A percentile compares a stretch with the other conserved stretches of the same genome.
Evolutionary conservation across 2,888 invertebrate genomes (phyloP).

Genomic region (Agapetus fuscipes): DNA sequence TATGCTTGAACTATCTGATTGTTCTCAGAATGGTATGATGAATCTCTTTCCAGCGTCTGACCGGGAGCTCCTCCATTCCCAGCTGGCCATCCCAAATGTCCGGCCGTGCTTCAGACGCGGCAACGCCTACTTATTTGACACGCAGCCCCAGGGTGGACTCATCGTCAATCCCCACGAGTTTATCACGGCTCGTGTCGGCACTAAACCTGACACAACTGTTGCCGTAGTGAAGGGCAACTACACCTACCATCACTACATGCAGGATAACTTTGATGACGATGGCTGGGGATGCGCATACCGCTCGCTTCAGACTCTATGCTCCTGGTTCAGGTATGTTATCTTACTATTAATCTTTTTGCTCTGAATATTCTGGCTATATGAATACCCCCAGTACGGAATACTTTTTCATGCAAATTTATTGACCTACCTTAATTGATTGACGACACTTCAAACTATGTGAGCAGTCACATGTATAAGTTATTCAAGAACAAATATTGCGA

Average conservation of each 20-base stretch:
- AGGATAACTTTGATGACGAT: constrained; percentile 86
- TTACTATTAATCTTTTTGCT: background rate
- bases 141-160: constrained; percentile 37
- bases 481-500: too few relatives aligned
- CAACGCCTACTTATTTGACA: constrained; percentile 51
- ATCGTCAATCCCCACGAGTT: constrained; percentile 69
- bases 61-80: constrained; percentile 60
- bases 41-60: constrained; percentile 51
- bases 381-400: too few relatives aligned
- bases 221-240: constrained; percentile 74
- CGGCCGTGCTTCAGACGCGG: constrained; percentile 67
- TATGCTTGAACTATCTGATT: too few relatives aligned
- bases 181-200: constrained; percentile 32
- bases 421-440: too few relatives aligned
- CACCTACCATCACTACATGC: constrained; percentile 94
- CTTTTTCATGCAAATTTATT: too few relatives aligned
- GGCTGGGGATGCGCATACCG: constrained; percentile 99
- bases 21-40: too few relatives aligned
- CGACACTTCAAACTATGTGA: too few relatives aligned
- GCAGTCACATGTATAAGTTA: too few relatives aligned
- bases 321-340: constrained; percentile 71
- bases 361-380: too few relatives aligned
- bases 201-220: constrained; percentile 28
- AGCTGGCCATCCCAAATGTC: constrained; percentile 55
- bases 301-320: constrained; percentile 90